Base-by-base conservation (phyloP, 2,113 vertebrate species). In the Ptyas mucosa region DNA sequence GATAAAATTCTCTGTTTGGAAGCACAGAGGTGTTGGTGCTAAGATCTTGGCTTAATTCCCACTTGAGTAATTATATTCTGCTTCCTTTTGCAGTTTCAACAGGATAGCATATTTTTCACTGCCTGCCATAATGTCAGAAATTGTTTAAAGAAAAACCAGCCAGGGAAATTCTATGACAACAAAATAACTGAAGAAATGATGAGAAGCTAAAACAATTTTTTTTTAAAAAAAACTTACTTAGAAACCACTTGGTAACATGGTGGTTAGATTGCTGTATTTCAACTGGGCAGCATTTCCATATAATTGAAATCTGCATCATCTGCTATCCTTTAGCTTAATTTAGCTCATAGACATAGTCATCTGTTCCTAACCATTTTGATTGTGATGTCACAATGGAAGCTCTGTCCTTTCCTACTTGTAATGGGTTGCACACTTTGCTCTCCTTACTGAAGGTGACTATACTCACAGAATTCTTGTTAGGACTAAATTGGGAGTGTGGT, bases 51-150 rank as follows among this genome's bases (percentile, higher is more conserved):
- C 89, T 90, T 64, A 90, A 93, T 90, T 93, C 92, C 92, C 92
- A 90, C 81, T 93, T 93, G 75, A 90, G 81, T 90, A 90, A 93
- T 93, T 93, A 64, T 90, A 93, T 93, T 93, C 55, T 87, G 92
- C 92, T 90, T 93, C 81, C 54, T 53, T 81, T 85, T 87, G 55
- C 89, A 93, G 89, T 93, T 90, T 93, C 89, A 64, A 85, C 81
- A 53, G 23, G 89, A 64, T 64, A 93, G 81, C 90, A 54, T 90
- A 93, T 93, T 93, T 81, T 90, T 93, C 92, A 87, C 90, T 87
- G 55, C 81, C 85, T 89, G 92, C 92, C n/a, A n/a, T 89, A 81
- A 86, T 89, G 88, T 89, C 92, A 90, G 81, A 54, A 85, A 87
- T 53, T 53, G 46, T 53, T 54, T 29, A 21, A 53, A 54, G 51